Base-by-base conservation (phyloP, 2,113 vertebrate species). In the Elaphurus davidianus region DNA sequence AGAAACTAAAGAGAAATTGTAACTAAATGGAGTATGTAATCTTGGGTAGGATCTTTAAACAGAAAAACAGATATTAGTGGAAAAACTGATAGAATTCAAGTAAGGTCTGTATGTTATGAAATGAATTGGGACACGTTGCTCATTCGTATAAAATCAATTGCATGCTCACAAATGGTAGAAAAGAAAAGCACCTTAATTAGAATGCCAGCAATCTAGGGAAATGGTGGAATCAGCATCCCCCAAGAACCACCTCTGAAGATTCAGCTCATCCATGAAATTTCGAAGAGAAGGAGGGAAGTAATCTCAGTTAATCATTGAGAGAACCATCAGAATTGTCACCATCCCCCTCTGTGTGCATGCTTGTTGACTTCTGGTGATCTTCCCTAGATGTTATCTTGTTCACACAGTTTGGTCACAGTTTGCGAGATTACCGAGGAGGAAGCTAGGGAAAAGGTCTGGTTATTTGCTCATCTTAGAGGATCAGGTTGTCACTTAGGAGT, bases 31-130 rank as follows among this genome's bases (percentile, higher is more conserved):
- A 93, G 30, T 40, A 7, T 81, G 7, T 5, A 15, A 64, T 81
- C 36, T 82, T 59, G 47, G 28, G n/a, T 16, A 71, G 33, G 7
- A 76, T 47, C 17, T 2, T 64, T 13, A 27, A 55, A 92, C 12
- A 57, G 3, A 57, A 89, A 87, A 64, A 47, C 3, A 21, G 14
- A 28, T 36, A 60, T 64, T 92, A 52, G 28, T 59, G 40, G 21
- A 40, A 21, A 92, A 97, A 74, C 7, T 76, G 33, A 57, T 59
- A 36, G 50, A 94, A 71, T 91, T 87, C 17, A 98, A 92, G 84
- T 84, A 23, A 79, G 30, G 14, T 52, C 40, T 71, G 6, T 50
- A 79, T 79, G 8, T 79, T 79, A 79, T 33, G 28, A 30, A 50
- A 79, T 79, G 9, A 79, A 79, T 79, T 33, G 5, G 28, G 45